phyloP scores from a whole-genome alignment of 2,888 invertebrate genomes.

The Thereva unica region DNA sequence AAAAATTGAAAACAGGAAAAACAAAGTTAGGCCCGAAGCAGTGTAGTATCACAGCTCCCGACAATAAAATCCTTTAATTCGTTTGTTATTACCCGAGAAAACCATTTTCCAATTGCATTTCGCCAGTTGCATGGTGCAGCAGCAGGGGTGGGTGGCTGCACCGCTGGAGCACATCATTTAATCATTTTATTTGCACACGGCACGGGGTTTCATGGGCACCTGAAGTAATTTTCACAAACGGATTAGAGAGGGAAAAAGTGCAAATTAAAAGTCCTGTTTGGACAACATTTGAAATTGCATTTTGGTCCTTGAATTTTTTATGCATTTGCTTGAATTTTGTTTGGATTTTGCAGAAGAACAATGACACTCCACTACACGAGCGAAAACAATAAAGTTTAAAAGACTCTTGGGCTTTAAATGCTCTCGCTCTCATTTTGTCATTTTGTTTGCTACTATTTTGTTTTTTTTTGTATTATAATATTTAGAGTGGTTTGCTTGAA shows the following conservation, averaged over 20 bases:
- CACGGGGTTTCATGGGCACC: slow-evolving; percentile 11
- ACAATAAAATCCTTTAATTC: slow-evolving; percentile 13
- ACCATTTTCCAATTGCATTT: slow-evolving; percentile 18
- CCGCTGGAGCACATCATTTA: slow-evolving; percentile 30
- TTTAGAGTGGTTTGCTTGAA: no score
- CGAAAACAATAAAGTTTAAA: no score
- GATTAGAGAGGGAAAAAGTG: slow-evolving; percentile 32
- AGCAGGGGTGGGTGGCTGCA: slow-evolving; percentile 4
- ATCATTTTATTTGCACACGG: slow-evolving; percentile 30
- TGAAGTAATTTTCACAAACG: slow-evolving; percentile 22
- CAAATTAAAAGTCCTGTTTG: slow-evolving; percentile 34
- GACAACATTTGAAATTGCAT: slow-evolving; percentile 31
- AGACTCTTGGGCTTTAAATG: no score
- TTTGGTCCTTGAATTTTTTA: slow-evolving; percentile 26
- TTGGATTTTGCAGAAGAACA: no score
- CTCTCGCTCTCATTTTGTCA: no score
- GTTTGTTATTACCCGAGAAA: slow-evolving; percentile 10
- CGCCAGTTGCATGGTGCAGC: not conserved
- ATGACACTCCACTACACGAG: no score
- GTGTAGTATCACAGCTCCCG: no score
- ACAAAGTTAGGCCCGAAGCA: no score
- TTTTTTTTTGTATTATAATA: no score
- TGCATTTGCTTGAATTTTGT: not conserved
- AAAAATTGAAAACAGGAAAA: no score
- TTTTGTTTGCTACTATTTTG: no score